Conservation (phyloP, 2,888 invertebrate species). For the Coenonympha arcania region DNA sequence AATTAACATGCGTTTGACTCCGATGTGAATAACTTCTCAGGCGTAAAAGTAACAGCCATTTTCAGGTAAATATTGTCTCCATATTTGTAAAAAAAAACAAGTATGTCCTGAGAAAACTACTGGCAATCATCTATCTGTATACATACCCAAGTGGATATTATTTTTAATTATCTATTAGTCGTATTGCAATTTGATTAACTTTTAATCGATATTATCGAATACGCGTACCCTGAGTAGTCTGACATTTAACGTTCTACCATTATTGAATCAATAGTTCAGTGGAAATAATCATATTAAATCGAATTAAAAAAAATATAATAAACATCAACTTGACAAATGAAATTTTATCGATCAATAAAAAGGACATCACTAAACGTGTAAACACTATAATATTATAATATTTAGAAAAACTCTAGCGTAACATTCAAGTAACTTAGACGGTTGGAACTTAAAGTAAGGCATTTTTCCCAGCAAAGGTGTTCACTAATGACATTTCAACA, state of each 20-base stretch:
- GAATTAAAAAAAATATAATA: no score
- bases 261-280: no score
- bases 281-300: no score
- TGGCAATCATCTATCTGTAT: no score
- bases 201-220: no score
- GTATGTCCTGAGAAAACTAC: no score
- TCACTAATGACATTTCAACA: slow-evolving; percentile 2
- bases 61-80: not conserved
- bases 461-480: slow-evolving; percentile 1
- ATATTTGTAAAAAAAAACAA: not conserved
- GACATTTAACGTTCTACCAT: no score
- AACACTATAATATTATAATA: not conserved
- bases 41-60: not conserved
- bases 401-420: not conserved
- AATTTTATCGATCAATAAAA: not conserved
- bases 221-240: no score
- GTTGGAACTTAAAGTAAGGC: not conserved
- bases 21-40: not conserved
- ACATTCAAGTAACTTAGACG: not conserved
- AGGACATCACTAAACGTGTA: not conserved
- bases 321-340: not conserved
- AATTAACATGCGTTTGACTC: slow-evolving; percentile 10
- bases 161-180: no score
- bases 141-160: no score
- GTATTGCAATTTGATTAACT: no score